Conservation (phyloP, 1,140 invertebrate genomes). For the Sitobion miscanthi region DNA sequence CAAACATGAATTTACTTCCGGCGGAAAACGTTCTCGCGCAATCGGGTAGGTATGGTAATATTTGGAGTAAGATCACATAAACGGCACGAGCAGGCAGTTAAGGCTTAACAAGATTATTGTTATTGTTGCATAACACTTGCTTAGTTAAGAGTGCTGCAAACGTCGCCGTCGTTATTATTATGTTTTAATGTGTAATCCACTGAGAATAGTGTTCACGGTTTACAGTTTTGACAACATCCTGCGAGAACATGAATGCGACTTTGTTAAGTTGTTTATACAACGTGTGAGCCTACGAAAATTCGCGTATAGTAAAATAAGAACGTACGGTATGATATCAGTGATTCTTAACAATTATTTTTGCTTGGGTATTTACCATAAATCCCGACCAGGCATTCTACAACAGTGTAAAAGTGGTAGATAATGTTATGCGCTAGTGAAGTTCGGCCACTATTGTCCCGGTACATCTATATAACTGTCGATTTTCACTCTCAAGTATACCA, state of each 20-base stretch:
- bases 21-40: neutral
- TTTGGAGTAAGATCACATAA: neutral
- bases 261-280: neutral
- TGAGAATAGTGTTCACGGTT: neutral
- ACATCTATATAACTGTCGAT: neutral
- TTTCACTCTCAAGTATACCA: neutral
- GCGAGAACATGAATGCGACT: neutral
- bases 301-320: neutral
- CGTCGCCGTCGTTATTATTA: neutral
- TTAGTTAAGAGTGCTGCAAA: neutral
- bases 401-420: neutral
- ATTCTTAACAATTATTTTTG: neutral
- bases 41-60: neutral
- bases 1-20: neutral
- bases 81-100: neutral
- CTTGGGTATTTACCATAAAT: neutral
- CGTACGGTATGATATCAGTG: neutral
- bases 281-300: neutral
- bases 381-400: neutral
- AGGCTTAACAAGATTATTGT: neutral
- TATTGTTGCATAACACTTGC: neutral
- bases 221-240: neutral
- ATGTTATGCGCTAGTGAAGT: neutral
- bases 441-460: neutral
- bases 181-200: constrained; percentile 6